Conservation (phyloP, 2,797 vertebrate species). For the Denticeps clupeoides region DNA sequence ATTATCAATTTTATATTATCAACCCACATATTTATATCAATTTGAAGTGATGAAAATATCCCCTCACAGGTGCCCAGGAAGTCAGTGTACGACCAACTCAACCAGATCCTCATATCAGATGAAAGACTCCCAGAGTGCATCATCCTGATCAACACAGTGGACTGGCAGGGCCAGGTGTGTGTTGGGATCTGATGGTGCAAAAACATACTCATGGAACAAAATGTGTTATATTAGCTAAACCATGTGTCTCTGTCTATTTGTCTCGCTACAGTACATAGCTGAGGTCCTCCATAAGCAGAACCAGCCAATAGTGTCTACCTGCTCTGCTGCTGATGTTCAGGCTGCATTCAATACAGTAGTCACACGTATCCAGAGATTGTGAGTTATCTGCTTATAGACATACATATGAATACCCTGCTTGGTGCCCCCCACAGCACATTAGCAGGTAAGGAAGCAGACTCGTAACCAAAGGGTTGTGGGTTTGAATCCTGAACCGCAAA, state of each 20-base stretch:
- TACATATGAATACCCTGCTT: background rate
- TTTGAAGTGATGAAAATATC: too few relatives aligned
- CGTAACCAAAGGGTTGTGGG: too few relatives aligned
- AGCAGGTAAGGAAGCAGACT: too few relatives aligned
- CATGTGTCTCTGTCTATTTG: background rate
- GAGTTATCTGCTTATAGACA: slow-evolving; percentile 31
- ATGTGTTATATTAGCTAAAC: background rate
- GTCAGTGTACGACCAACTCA: slow-evolving; percentile 69
- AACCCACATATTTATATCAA: too few relatives aligned
- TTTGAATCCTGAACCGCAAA: too few relatives aligned
- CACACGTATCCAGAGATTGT: slow-evolving; percentile 74
- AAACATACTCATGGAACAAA: too few relatives aligned
- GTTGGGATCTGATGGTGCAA: background rate
- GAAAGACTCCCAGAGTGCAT: slow-evolving; percentile 67
- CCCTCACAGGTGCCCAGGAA: slow-evolving; percentile 60
- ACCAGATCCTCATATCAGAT: slow-evolving; percentile 69
- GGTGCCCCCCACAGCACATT: too few relatives aligned
- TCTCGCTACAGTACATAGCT: slow-evolving; percentile 54
- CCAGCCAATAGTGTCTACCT: slow-evolving; percentile 68
- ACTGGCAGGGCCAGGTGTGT: slow-evolving; percentile 72
- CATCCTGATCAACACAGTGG: slow-evolving; percentile 66
- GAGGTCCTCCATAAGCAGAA: slow-evolving; percentile 59
- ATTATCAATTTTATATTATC: too few relatives aligned
- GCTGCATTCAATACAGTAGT: slow-evolving; percentile 71
- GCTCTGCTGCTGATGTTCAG: slow-evolving; percentile 64